Percentiles rank a stretch among this genome's conserved stretches.
Evolutionary conservation across 2,113 vertebrate species (phyloP).

Genomic region (Callipepla californica): DNA sequence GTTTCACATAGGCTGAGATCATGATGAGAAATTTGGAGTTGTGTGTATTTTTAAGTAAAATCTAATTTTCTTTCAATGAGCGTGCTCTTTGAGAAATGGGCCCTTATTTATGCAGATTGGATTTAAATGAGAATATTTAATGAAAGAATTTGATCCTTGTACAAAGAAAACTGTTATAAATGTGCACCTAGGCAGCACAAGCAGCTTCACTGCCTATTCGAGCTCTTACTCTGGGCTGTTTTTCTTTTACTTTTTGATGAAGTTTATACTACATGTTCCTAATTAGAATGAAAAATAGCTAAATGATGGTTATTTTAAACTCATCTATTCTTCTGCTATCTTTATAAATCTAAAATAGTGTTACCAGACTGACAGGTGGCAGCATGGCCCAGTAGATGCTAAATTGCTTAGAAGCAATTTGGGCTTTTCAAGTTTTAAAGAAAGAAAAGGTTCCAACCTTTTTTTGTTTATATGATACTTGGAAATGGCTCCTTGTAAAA

Average conservation of each 20-base stretch:
- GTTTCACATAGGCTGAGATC: neutral
- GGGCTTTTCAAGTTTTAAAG: conserved; percentile 40
- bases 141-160: conserved; percentile 60
- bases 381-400: conserved; percentile 29
- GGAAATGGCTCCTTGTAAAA: conserved; percentile 41
- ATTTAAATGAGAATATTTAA: conserved; percentile 78
- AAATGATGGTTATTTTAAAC: conserved; percentile 31
- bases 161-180: conserved; percentile 67
- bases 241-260: neutral
- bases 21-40: neutral
- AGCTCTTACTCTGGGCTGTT: conserved; percentile 18
- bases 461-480: conserved; percentile 62
- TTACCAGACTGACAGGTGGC: conserved; percentile 57
- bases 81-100: conserved; percentile 51
- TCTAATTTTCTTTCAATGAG: conserved; percentile 60
- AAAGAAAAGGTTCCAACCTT: conserved; percentile 50
- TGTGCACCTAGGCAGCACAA: conserved; percentile 29
- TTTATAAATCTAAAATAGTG: neutral
- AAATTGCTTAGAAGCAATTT: conserved; percentile 52
- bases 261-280: conserved; percentile 20
- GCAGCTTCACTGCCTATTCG: conserved; percentile 10
- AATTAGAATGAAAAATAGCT: conserved; percentile 42
- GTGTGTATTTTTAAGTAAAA: conserved; percentile 38
- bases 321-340: conserved; percentile 25
- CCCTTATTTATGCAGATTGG: conserved; percentile 77